Evolutionary conservation across 2,888 invertebrate genomes (phyloP), one percentile per base, ranked within the genome.

Genomic region (Eristalis intricaria): DNA sequence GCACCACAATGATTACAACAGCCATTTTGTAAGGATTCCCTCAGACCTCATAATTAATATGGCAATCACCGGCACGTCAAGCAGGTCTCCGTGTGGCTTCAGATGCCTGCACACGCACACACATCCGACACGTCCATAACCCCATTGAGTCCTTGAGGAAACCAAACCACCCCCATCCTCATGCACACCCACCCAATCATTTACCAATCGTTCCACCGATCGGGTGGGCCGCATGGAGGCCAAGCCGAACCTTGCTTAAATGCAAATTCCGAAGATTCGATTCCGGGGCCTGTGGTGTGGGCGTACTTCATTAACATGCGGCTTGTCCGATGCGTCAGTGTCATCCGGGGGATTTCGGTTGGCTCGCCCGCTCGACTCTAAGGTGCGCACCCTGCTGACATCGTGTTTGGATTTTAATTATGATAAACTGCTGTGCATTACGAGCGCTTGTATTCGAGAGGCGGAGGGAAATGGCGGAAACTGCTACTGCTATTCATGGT

Each of bases 31-130:
- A 76, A 68, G 79, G 83, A 87, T 79, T 87, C 78, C 60, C 43
- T 50, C 71, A 77, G 79, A 78, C 79, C 79, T 76, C 71, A 84
- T 87, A 87, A 87, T 87, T 87, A 87, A 87, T 87, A 84, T 76
- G 71, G 76, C 87, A 87, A 87, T 87, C 84, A 87, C 76, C 70
- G 69, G 64, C 70, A 84, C 75, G 73, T 87, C 79, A 75, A 58
- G 40, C 50, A 64, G 56, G 68, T 40, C 66, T 65, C 38, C 63
- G 65, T 79, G 83, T 35, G 76, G 75, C 63, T 68, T 65, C 38
- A 71, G 50, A 76, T 68, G 64, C 35, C 73, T 77, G 77, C 69
- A 69, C 82, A 65, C 82, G 50, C 50, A 32, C 8, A n/a, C 50
- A 50, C n/a, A 40, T 43, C 15, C n/a, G 11, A 29, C 38, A 35